Evolutionary conservation across 2,888 invertebrate genomes (phyloP), one percentile per base, ranked within the genome.

Genomic region (Nymphalis polychloros): DNA sequence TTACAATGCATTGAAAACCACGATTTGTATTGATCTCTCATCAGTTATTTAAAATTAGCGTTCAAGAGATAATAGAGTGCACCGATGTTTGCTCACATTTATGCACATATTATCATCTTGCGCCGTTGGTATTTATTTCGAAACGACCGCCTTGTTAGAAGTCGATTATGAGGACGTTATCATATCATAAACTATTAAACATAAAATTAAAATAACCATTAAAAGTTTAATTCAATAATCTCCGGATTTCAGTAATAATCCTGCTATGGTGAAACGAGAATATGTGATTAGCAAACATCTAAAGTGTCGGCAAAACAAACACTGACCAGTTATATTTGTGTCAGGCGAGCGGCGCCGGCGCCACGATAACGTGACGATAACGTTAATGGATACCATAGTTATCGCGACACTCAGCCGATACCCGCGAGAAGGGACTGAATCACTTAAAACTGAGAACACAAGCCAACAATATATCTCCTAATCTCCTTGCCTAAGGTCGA

Each of bases 361-460:
- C 89, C 83, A 76, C 85, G 89, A 89, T 89, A 88, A 85, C 86
- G 83, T 76, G 73, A 80, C 84, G 90, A 90, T 92, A 92, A 88
- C 86, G 82, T 84, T 92, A 92, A 92, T 92, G 91, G 91, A 90
- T 79, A 83, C 86, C 82, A 79, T 79, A 83, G 82, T 87, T 90
- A 90, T 90, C 90, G 83, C 80, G 79, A 81, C 81, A 79, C 81
- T 75, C 79, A 78, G 76, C 77, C 80, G 81, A 81, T 81, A 79
- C 81, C 77, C 77, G 76, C 78, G 79, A 78, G 80, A 81, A 75
- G 78, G 76, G 76, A 76, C 75, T 72, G 70, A 70, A 73, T 73
- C 79, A 78, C 77, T 75, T 76, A 72, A 78, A 77, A 75, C 74
- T 69, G 17, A 72, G 69, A 66, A 64, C 53, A 62, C 68, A 10